Conservation (phyloP, 2,797 vertebrate genomes). For the Peromyscus nudipes region DNA sequence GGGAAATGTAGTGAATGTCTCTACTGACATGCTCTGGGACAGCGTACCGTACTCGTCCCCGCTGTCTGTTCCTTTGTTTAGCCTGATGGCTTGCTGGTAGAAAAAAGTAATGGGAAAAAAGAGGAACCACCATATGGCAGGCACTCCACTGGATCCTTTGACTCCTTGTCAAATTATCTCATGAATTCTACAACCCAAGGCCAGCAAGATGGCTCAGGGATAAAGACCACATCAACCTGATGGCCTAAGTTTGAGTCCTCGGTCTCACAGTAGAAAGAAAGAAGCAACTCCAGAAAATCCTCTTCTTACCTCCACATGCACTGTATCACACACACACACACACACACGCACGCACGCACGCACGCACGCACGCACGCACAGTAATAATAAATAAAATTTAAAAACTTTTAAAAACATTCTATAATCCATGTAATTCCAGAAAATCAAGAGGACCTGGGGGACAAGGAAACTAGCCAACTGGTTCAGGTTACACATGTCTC, state of each 20-base stretch:
- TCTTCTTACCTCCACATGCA: background rate
- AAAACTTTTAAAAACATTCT: background rate
- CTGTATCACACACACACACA: background rate
- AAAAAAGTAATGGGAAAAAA: background rate
- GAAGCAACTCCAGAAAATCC: background rate
- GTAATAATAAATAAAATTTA: background rate
- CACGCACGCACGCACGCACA: rapidly evolving
- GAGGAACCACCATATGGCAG: background rate
- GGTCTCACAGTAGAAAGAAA: background rate
- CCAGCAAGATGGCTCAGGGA: background rate
- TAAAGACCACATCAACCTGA: background rate
- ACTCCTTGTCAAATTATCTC: background rate
- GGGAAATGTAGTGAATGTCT: background rate
- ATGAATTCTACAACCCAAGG: background rate
- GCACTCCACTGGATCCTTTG: background rate
- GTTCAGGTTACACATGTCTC: no score
- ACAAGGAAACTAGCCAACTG: background rate
- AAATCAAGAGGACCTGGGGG: background rate
- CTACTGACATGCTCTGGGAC: background rate
- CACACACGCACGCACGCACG: no score
- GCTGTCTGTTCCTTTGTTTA: no score
- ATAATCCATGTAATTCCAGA: background rate
- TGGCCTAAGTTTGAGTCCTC: background rate
- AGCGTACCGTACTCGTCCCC: background rate
- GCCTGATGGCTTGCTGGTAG: background rate